These are phyloP conservation scores for Amphimallon solstitiale DNA, from an alignment of 2,888 invertebrate genomes.

Conservation along the genomic window DNA sequence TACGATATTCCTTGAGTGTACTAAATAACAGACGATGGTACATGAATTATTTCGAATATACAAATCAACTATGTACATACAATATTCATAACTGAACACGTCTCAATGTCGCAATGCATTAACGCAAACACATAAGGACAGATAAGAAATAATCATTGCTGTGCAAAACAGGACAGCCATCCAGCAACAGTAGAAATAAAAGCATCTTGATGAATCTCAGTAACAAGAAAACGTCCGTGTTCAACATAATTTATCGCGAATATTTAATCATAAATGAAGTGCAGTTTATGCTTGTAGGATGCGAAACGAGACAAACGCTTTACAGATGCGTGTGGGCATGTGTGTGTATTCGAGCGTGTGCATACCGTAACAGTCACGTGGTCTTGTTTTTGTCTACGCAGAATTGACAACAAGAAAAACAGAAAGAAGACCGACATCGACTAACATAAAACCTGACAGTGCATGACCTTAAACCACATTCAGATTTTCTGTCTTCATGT, in stretches of 20 bases:
- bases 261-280: constrained; percentile 34
- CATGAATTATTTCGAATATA: no score
- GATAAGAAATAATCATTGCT: constrained; percentile 5
- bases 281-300: constrained; percentile 11
- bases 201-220: constrained; percentile 16
- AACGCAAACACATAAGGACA: neutral
- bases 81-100: constrained; percentile 12
- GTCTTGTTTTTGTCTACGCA: constrained; percentile 20
- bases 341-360: neutral
- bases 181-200: neutral
- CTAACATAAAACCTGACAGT: constrained; percentile 25
- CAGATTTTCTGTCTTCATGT: constrained; percentile 10
- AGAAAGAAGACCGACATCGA: neutral
- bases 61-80: neutral
- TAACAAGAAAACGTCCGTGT: constrained; percentile 17
- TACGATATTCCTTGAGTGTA: no score
- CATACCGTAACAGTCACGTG: constrained; percentile 6
- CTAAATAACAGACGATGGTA: no score
- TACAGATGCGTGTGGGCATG: neutral
- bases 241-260: constrained; percentile 31
- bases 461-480: constrained; percentile 30
- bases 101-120: constrained; percentile 10
- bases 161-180: constrained; percentile 1
- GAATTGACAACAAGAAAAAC: neutral
- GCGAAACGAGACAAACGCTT: neutral